Percentiles rank a stretch among this genome's conserved stretches.
Conservation (phyloP, 2,113 vertebrate species). For the Sapayoa aenigma region DNA sequence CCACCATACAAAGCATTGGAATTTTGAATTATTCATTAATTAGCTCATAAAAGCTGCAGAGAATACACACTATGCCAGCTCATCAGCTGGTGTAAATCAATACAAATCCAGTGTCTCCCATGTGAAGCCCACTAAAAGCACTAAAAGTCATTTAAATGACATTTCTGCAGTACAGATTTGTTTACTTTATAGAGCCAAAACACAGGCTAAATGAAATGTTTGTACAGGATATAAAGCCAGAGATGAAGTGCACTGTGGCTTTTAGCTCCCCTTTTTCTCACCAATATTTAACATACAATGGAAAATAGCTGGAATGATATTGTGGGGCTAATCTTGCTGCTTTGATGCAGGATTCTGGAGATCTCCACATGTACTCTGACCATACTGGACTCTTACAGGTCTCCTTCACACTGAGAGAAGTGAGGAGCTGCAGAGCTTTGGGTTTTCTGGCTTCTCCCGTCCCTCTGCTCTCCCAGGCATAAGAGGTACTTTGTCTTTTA, state of each 20-base stretch:
- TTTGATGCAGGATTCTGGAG: not conserved
- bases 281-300: not conserved
- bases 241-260: not conserved
- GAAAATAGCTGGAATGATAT: not conserved
- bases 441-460: not conserved
- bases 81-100: slow-evolving; percentile 43
- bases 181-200: slow-evolving; percentile 41
- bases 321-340: not conserved
- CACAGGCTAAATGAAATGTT: not conserved
- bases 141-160: not conserved
- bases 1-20: not conserved
- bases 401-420: not conserved
- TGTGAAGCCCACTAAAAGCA: not conserved
- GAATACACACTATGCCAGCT: not conserved
- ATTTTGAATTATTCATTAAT: slow-evolving; percentile 4
- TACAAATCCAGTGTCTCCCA: not conserved
- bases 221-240: not conserved
- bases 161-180: not conserved
- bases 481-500: not conserved
- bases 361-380: not conserved
- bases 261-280: slow-evolving; percentile 8
- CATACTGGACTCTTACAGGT: not conserved
- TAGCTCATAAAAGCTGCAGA: slow-evolving; percentile 1
- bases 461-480: not conserved
- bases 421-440: not conserved